A percentile compares a stretch with the other conserved stretches of the same genome.
Evolutionary conservation across 35 echinoderm and acorn worm species (phyloP).

Genomic region (Stichopus chloronotus): DNA sequence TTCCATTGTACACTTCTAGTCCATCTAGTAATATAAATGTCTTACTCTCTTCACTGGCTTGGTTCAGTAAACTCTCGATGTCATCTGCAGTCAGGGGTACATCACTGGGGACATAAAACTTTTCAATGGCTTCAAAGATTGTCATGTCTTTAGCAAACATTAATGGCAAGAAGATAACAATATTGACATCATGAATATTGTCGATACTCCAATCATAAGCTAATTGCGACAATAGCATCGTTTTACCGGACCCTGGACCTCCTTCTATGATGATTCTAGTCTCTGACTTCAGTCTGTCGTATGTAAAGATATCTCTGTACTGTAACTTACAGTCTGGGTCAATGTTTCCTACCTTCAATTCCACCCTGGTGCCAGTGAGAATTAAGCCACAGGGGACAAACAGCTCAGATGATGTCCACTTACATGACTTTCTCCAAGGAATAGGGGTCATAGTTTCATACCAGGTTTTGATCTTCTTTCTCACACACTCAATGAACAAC

Average conservation of each 20-base stretch:
- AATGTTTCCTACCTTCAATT: not conserved
- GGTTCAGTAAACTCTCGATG: not conserved
- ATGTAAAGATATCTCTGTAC: not conserved
- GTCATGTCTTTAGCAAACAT: constrained; percentile 10
- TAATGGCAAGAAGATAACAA: not conserved
- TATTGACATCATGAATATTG: not conserved
- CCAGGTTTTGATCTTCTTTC: constrained; percentile 8
- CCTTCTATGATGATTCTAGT: constrained; percentile 20
- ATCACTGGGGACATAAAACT: not conserved
- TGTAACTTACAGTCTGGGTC: constrained; percentile 1
- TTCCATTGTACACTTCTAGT: not conserved
- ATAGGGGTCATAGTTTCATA: constrained; percentile 18
- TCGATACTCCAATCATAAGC: constrained; percentile 10
- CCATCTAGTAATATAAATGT: not conserved
- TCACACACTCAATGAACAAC: not conserved
- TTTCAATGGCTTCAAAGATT: not conserved
- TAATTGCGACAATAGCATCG: not conserved
- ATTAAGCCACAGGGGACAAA: not conserved
- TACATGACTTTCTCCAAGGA: constrained; percentile 23
- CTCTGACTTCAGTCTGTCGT: constrained; percentile 1
- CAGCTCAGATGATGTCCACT: constrained; percentile 20
- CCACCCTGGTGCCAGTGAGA: not conserved
- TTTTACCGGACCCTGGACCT: constrained; percentile 14
- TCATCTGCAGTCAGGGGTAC: not conserved
- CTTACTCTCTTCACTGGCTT: not conserved